Conservation (phyloP, 30 jellyfish, hydroid and myxozoan species). For the Turritopsis dohrnii region DNA sequence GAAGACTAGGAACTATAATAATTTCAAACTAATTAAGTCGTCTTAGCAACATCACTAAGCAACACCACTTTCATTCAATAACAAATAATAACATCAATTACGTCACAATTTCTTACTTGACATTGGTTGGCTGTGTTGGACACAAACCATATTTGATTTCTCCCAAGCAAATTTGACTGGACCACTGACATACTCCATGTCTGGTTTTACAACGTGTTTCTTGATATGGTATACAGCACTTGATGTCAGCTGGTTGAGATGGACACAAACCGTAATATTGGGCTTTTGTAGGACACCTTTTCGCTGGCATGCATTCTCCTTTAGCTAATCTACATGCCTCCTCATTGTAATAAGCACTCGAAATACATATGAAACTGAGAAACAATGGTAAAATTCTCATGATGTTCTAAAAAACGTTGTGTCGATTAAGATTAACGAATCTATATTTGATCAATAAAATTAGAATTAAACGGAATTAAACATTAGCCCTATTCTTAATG, state of each 20-base stretch:
- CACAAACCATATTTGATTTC: not conserved
- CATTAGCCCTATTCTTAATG: too few species aligned
- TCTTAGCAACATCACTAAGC: not conserved
- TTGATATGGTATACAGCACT: slow-evolving; percentile 1
- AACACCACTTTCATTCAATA: not conserved
- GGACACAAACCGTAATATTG: not conserved
- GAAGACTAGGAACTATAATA: not conserved
- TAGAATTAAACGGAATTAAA: too few species aligned
- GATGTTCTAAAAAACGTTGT: too few species aligned
- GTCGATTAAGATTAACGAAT: too few species aligned
- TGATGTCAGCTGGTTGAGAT: not conserved
- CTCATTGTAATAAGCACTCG: not conserved
- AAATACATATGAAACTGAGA: not conserved
- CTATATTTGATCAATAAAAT: too few species aligned
- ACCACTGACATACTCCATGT: slow-evolving; percentile 1
- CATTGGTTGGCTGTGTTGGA: slow-evolving; percentile 5
- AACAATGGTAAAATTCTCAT: not conserved
- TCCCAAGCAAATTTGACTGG: not conserved
- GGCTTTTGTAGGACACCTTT: not conserved
- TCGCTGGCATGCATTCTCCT: not conserved
- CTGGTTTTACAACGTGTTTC: not conserved
- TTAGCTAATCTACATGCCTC: not conserved
- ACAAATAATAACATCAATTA: not conserved
- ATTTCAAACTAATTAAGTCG: too few species aligned
- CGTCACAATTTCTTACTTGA: not conserved